phyloP scores from a whole-genome alignment of 2,888 invertebrate species.

The Eupithecia insigniata region DNA sequence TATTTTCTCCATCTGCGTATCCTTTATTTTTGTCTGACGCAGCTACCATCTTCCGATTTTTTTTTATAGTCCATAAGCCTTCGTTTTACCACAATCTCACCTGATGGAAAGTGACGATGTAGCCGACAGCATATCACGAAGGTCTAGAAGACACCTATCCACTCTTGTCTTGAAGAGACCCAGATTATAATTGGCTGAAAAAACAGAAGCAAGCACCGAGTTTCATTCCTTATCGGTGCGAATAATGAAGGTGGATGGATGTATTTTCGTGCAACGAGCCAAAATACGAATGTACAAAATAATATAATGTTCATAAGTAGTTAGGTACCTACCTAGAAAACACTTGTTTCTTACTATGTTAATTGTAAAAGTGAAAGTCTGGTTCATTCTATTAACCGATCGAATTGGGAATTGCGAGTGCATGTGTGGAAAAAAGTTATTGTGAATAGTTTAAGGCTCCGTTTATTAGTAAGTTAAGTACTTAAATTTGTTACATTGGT shows the following conservation, averaged over 20 bases:
- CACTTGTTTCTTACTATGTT: neutral
- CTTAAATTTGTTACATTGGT: neutral
- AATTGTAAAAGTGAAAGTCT: neutral
- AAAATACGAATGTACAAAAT: constrained; percentile 16
- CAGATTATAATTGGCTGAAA: too few species aligned
- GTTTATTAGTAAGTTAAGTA: neutral
- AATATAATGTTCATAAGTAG: constrained; percentile 6
- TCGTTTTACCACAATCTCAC: too few species aligned
- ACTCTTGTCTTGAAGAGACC: too few species aligned
- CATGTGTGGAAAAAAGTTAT: neutral
- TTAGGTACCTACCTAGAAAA: constrained; percentile 7
- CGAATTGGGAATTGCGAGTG: neutral
- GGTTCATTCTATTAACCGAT: neutral
- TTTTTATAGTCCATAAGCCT: too few species aligned
- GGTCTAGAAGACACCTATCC: too few species aligned
- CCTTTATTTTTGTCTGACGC: neutral
- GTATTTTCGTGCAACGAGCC: constrained; percentile 8
- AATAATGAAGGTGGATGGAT: too few species aligned
- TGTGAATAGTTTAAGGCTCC: neutral
- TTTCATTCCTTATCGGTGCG: too few species aligned
- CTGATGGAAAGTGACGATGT: too few species aligned
- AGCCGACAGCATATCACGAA: too few species aligned
- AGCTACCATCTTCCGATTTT: neutral
- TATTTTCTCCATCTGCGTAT: neutral
- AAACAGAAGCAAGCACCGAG: too few species aligned